phyloP scores from a whole-genome alignment of 2,888 invertebrate genomes.

The Microdon myrmicae region DNA sequence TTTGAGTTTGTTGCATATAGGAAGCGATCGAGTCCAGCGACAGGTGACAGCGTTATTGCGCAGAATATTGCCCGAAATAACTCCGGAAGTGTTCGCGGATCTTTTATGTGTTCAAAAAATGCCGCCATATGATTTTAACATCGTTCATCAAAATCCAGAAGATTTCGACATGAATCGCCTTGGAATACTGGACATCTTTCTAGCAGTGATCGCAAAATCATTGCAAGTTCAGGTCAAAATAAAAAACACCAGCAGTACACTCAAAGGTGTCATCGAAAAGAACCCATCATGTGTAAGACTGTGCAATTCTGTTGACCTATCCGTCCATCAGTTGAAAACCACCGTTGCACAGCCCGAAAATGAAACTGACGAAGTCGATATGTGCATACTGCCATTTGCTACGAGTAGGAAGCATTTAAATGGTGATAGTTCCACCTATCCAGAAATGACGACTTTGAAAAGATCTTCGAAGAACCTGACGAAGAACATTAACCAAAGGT shows the following conservation, averaged over 20 bases:
- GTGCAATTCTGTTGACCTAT: slow-evolving; percentile 64
- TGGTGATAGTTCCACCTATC: slow-evolving; percentile 19
- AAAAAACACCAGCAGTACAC: slow-evolving; percentile 57
- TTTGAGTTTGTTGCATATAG: slow-evolving; percentile 88
- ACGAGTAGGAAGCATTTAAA: slow-evolving; percentile 19
- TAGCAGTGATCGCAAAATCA: slow-evolving; percentile 91
- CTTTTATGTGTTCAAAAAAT: slow-evolving; percentile 78
- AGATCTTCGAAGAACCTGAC: slow-evolving; percentile 58
- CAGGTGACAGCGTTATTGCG: slow-evolving; percentile 87
- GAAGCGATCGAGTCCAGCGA: slow-evolving; percentile 92
- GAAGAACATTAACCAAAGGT: slow-evolving; percentile 69
- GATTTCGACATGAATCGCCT: slow-evolving; percentile 70
- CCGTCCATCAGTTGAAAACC: slow-evolving; percentile 61
- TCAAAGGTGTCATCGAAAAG: slow-evolving; percentile 70
- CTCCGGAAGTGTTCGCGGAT: slow-evolving; percentile 83
- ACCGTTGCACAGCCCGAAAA: slow-evolving; percentile 44
- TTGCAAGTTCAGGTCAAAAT: slow-evolving; percentile 89
- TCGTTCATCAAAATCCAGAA: slow-evolving; percentile 70
- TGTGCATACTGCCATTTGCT: slow-evolving; percentile 55
- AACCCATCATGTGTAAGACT: slow-evolving; percentile 64
- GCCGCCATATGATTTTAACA: slow-evolving; percentile 81
- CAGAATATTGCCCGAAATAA: slow-evolving; percentile 89
- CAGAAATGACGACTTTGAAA: slow-evolving; percentile 8
- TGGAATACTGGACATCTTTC: slow-evolving; percentile 88
- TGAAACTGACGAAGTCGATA: slow-evolving; percentile 44